A percentile compares a stretch with the other conserved stretches of the same genome.
These are phyloP conservation scores for Sitobion miscanthi DNA, from an alignment of 1,140 invertebrate genomes.

Conservation along the genomic window DNA sequence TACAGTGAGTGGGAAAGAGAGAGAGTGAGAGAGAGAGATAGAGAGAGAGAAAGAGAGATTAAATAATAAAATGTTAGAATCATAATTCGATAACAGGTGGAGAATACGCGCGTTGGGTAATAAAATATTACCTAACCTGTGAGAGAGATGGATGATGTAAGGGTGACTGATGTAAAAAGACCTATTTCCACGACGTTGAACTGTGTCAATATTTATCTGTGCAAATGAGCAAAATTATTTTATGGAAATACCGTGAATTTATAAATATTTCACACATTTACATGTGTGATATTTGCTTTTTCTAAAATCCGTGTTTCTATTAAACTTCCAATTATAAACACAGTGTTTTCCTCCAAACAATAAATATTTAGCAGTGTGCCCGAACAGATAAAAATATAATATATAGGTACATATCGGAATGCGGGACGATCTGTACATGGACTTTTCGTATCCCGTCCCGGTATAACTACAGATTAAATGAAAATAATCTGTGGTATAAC, in stretches of 20 bases:
- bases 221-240: not conserved
- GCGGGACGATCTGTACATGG: too few species aligned
- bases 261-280: not conserved
- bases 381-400: not conserved
- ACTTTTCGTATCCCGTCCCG: too few species aligned
- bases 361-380: not conserved
- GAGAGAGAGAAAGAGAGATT: not conserved
- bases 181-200: not conserved
- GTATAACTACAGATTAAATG: too few species aligned
- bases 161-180: not conserved
- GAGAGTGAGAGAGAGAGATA: not conserved
- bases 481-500: too few species aligned
- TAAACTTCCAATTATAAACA: not conserved
- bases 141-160: not conserved
- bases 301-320: not conserved
- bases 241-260: not conserved
- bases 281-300: not conserved
- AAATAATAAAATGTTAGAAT: constrained; percentile 5
- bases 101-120: not conserved
- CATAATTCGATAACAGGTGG: not conserved
- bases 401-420: not conserved
- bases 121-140: not conserved
- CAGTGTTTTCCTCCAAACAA: not conserved
- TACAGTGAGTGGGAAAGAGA: not conserved
- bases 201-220: not conserved